Conservation (phyloP, 2,888 invertebrate genomes). For the Eueremaeus valkanovi region DNA sequence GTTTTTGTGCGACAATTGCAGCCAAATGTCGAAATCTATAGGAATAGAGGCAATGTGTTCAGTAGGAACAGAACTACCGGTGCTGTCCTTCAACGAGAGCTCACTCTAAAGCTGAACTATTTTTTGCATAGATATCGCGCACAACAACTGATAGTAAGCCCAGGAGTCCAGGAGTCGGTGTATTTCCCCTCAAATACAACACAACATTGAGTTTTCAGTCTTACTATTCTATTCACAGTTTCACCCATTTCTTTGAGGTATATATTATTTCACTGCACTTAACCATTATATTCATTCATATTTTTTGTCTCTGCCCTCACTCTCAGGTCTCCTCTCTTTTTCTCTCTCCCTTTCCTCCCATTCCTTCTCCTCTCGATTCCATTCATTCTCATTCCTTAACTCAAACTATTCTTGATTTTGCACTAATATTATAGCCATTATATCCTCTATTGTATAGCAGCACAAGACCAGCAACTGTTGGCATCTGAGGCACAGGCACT, state of each 20-base stretch:
- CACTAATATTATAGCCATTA: neutral
- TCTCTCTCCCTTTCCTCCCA: neutral
- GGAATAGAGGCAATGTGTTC: too few species aligned
- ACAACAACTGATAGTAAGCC: neutral
- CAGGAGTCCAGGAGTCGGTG: constrained; percentile 26
- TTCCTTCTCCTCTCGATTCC: neutral
- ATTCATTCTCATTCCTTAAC: constrained; percentile 2
- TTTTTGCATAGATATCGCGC: constrained; percentile 13
- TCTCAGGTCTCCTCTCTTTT: neutral
- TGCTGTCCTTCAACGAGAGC: constrained; percentile 12
- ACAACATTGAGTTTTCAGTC: constrained; percentile 7
- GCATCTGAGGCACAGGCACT: too few species aligned
- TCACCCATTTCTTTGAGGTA: constrained; percentile 19
- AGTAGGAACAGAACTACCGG: neutral
- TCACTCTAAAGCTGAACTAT: neutral
- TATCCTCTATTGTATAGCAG: neutral
- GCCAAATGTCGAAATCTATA: too few species aligned
- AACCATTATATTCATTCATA: constrained; percentile 5
- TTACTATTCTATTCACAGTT: constrained; percentile 17
- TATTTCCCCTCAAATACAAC: constrained; percentile 22
- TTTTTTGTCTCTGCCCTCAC: constrained; percentile 19
- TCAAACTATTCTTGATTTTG: constrained; percentile 31
- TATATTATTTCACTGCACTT: constrained; percentile 4
- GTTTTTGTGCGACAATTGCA: constrained; percentile 18
- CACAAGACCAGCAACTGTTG: constrained; percentile 1